These are phyloP conservation scores for Volucella inanis DNA, from an alignment of 2,888 invertebrate species.

Conservation along the genomic window DNA sequence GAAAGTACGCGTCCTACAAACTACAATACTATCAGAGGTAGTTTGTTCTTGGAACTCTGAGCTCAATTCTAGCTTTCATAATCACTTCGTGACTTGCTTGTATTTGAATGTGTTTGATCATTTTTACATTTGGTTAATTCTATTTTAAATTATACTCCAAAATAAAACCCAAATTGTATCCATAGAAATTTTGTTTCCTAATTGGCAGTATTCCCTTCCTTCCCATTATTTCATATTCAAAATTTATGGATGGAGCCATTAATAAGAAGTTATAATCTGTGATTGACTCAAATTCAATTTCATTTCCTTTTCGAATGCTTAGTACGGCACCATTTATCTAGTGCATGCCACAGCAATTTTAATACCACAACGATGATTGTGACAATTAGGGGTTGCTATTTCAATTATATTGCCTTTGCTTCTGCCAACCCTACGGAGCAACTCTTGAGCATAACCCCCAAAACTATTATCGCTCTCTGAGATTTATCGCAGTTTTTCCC, in stretches of 20 bases:
- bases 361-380: constrained; percentile 9
- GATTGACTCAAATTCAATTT: constrained; percentile 57
- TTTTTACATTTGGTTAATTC: no score
- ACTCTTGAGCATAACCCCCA: not conserved
- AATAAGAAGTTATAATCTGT: constrained; percentile 44
- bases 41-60: no score
- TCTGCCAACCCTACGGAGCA: constrained; percentile 1
- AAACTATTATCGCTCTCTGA: constrained; percentile 56
- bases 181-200: not conserved
- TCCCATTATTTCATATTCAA: constrained; percentile 4
- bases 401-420: no score
- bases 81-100: no score
- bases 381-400: constrained; percentile 36
- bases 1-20: no score
- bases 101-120: no score
- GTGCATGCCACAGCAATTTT: not conserved
- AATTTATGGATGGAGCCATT: constrained; percentile 22
- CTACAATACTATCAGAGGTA: no score
- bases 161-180: no score
- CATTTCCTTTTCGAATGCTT: constrained; percentile 5
- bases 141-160: no score
- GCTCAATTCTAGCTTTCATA: no score
- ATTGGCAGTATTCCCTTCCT: not conserved
- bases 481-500: constrained; percentile 63
- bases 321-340: constrained; percentile 23